A percentile compares a stretch with the other conserved stretches of the same genome.
Conservation (phyloP, 2,797 vertebrate species). For the Pangasius djambal region DNA sequence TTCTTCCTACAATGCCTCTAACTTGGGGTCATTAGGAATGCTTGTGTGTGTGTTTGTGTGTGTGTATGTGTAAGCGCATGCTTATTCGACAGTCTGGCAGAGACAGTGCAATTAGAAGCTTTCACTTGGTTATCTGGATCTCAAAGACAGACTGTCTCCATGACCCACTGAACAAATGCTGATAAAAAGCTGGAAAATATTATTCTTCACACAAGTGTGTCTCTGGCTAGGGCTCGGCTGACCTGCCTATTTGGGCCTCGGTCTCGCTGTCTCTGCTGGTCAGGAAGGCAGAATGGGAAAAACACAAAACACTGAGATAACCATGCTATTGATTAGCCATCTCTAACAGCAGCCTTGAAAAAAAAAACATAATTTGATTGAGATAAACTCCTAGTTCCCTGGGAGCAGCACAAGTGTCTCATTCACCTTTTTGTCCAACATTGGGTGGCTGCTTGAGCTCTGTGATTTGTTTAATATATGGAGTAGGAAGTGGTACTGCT, state of each 20-base stretch:
- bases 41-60: slow-evolving; percentile 33
- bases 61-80: slow-evolving; percentile 29
- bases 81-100: slow-evolving; percentile 57
- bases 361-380: slow-evolving; percentile 35
- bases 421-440: slow-evolving; percentile 22
- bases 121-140: slow-evolving; percentile 66
- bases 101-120: slow-evolving; percentile 64
- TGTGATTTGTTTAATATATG: slow-evolving; percentile 37
- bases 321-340: slow-evolving; percentile 53
- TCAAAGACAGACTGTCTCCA: slow-evolving; percentile 68
- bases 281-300: slow-evolving; percentile 52
- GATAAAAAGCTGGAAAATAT: slow-evolving; percentile 70
- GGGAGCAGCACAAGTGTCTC: slow-evolving; percentile 36
- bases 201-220: slow-evolving; percentile 59
- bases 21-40: slow-evolving; percentile 64
- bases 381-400: slow-evolving; percentile 20
- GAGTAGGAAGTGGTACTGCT: not conserved
- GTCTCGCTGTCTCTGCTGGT: slow-evolving; percentile 51
- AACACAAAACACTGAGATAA: slow-evolving; percentile 52
- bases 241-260: slow-evolving; percentile 38
- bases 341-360: slow-evolving; percentile 24
- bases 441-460: slow-evolving; percentile 22
- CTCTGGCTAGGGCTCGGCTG: slow-evolving; percentile 56
- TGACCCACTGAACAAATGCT: slow-evolving; percentile 69
- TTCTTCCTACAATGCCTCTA: slow-evolving; percentile 63